Base-by-base conservation (phyloP, 2,888 invertebrate genomes). In the Parnassius glacialis region DNA sequence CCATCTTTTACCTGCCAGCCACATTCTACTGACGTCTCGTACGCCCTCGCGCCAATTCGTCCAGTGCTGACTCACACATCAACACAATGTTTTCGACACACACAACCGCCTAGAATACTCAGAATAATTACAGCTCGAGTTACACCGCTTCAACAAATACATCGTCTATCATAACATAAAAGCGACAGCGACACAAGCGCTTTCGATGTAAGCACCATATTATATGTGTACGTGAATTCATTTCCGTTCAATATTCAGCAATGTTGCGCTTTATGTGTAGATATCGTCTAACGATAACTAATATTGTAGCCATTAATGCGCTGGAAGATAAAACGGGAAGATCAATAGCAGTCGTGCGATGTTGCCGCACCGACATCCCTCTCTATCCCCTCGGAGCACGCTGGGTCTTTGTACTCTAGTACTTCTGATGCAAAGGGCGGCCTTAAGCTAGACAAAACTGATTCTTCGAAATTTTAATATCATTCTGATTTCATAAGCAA, bases 331-430 rank as follows among this genome's bases (percentile, higher is more conserved):
- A 55, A 45, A 47, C 53, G 52, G 51, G 61, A 64, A 72, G 84
- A 87, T 87, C 86, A 79, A 88, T 88, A 87, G 83, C 82, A 73
- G 76, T 67, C 74, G 76, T 67, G 84, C 86, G 81, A 70, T 76
- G 84, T 82, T 80, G 82, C 80, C 81, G 76, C 75, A 72, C 80
- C 79, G 76, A 68, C 69, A 71, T 70, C 75, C 75, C 73, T 70
- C 75, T 75, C 73, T 68, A 66, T 65, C 72, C 76, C 75, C 75
- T 71, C 71, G 63, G 65, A 60, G 64, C 64, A 51, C 64, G 73
- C 69, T 73, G 80, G 84, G 81, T 83, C 84, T 85, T 86, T 85
- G 85, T 84, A 83, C 85, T 76, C 75, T 59, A 70, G 73, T 76
- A 70, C 74, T 76, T 65, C 68, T 67, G 69, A 59, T 59, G 50